Evolutionary conservation across 2,113 vertebrate species (phyloP).

Genomic region (Chaetorhynchus papuensis): DNA sequence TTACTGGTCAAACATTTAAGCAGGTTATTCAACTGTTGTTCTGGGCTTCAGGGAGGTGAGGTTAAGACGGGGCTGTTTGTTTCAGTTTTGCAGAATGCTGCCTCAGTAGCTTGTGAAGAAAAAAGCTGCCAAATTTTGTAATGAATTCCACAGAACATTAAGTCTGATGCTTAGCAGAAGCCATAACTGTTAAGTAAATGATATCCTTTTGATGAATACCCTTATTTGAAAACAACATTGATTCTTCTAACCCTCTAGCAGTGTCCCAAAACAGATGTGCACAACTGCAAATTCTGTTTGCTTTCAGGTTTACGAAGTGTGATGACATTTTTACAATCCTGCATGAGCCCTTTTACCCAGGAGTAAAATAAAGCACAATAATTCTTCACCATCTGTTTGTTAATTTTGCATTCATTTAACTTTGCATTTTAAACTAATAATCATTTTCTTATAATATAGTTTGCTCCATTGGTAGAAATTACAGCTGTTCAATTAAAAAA

Average conservation of each 20-base stretch:
- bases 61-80: neutral
- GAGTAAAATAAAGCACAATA: slow-evolving; percentile 66
- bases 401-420: slow-evolving; percentile 74
- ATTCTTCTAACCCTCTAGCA: slow-evolving; percentile 69
- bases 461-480: slow-evolving; percentile 56
- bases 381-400: slow-evolving; percentile 74
- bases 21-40: neutral
- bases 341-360: slow-evolving; percentile 58
- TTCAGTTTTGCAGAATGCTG: neutral
- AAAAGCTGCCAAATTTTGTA: slow-evolving; percentile 66
- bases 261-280: slow-evolving; percentile 74
- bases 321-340: slow-evolving; percentile 74
- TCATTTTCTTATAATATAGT: slow-evolving; percentile 64
- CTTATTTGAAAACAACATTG: slow-evolving; percentile 67
- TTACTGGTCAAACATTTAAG: neutral
- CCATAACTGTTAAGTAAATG: slow-evolving; percentile 70
- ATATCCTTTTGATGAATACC: slow-evolving; percentile 69
- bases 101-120: slow-evolving; percentile 13
- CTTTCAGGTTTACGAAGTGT: slow-evolving; percentile 74
- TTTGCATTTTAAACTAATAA: slow-evolving; percentile 71
- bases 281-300: slow-evolving; percentile 71
- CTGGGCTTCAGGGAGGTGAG: neutral
- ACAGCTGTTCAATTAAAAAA: slow-evolving; percentile 60
- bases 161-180: slow-evolving; percentile 65
- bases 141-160: slow-evolving; percentile 68